A percentile compares a stretch with the other conserved stretches of the same genome.
phyloP scores from a whole-genome alignment of 1,140 invertebrate species.

The Drosophila hydei region DNA sequence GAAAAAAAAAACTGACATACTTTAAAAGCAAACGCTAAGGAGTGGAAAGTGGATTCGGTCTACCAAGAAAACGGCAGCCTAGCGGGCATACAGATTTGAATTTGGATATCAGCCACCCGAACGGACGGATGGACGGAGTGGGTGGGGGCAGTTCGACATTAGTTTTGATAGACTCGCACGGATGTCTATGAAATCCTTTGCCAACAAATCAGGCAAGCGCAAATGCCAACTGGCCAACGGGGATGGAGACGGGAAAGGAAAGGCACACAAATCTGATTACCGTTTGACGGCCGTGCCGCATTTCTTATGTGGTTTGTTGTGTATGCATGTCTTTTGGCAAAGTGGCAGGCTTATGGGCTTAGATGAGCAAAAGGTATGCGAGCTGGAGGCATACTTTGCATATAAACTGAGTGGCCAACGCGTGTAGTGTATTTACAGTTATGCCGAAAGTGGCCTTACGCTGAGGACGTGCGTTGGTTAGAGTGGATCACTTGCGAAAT shows the following conservation, averaged over 20 bases:
- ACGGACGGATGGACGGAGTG: neutral
- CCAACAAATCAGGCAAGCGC: slow-evolving; percentile 64
- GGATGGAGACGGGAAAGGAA: neutral
- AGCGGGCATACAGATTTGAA: slow-evolving; percentile 27
- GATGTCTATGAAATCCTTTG: slow-evolving; percentile 56
- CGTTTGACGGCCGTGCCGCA: slow-evolving; percentile 48
- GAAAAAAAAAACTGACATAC: slow-evolving; percentile 63
- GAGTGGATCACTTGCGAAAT: no score
- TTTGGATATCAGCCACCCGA: neutral
- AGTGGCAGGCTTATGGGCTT: slow-evolving; percentile 67
- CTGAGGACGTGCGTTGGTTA: no score
- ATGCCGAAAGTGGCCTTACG: neutral
- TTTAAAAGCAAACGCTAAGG: slow-evolving; percentile 51
- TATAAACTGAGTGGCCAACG: neutral
- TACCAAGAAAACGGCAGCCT: slow-evolving; percentile 47
- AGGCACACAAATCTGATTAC: slow-evolving; percentile 77
- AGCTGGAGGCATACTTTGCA: neutral
- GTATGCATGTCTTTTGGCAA: slow-evolving; percentile 33
- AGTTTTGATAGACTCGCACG: slow-evolving; percentile 78
- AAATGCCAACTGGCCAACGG: slow-evolving; percentile 33
- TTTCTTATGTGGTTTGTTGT: slow-evolving; percentile 10
- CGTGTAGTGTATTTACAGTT: neutral
- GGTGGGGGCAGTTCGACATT: slow-evolving; percentile 39
- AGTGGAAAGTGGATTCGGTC: slow-evolving; percentile 42
- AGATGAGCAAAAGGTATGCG: neutral